Conservation (phyloP, 2,797 vertebrate genomes). For the Diglossa cyanea region DNA sequence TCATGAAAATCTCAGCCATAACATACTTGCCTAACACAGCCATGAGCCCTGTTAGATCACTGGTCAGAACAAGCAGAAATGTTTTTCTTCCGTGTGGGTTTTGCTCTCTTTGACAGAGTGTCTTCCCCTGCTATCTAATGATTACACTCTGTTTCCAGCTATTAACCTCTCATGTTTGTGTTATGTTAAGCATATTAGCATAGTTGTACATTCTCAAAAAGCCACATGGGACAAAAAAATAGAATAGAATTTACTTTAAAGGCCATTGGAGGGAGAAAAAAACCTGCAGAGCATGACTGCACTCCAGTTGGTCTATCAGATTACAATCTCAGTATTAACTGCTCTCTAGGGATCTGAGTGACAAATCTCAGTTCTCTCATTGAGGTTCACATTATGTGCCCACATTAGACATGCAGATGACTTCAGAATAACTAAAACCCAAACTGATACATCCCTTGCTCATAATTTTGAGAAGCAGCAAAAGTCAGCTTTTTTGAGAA, state of each 20-base stretch:
- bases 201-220: neutral
- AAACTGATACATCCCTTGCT: neutral
- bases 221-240: neutral
- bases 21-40: neutral
- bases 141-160: neutral
- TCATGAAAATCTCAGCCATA: neutral
- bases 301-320: neutral
- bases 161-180: neutral
- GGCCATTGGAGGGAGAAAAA: neutral
- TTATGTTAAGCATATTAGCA: neutral
- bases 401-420: neutral
- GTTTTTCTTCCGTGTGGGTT: neutral
- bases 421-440: neutral
- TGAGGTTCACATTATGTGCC: neutral
- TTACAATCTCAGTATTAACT: neutral
- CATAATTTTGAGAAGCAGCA: neutral
- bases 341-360: neutral
- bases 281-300: neutral
- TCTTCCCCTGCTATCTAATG: neutral
- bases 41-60: neutral
- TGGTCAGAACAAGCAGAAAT: neutral
- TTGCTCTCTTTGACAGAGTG: neutral
- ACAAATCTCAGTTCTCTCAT: neutral
- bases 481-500: neutral
- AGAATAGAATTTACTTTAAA: neutral